phyloP scores from a whole-genome alignment of 2,113 vertebrate species.

The Strix uralensis region DNA sequence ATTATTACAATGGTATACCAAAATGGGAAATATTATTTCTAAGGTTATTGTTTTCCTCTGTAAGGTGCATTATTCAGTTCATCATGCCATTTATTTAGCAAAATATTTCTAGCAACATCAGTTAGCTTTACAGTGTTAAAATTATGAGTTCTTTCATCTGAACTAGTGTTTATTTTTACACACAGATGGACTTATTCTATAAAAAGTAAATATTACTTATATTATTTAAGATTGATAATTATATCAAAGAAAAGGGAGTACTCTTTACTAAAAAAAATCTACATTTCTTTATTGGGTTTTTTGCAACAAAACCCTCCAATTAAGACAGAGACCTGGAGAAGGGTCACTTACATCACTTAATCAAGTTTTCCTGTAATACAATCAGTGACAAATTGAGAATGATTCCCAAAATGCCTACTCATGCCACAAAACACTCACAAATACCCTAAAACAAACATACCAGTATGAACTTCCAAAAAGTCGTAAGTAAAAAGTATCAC shows the following conservation, averaged over 20 bases:
- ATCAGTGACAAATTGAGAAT: neutral
- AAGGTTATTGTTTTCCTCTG: neutral
- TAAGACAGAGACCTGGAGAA: neutral
- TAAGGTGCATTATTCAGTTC: neutral
- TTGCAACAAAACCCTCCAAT: neutral
- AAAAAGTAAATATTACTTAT: neutral
- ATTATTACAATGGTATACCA: neutral
- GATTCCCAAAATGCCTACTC: neutral
- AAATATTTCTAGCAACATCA: conserved; percentile 12
- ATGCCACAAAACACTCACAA: neutral
- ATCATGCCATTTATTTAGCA: neutral
- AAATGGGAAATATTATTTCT: neutral
- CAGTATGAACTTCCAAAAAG: neutral
- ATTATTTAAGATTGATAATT: neutral
- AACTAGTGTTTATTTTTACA: conserved; percentile 33
- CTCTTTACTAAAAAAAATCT: neutral
- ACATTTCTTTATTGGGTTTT: neutral
- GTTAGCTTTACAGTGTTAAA: conserved; percentile 15
- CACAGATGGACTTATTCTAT: conserved; percentile 19
- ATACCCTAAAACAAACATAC: neutral
- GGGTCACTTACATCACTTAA: neutral
- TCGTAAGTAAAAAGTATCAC: neutral
- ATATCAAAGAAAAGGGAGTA: neutral
- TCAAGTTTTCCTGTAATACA: neutral
- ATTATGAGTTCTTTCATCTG: neutral